Base-by-base conservation (phyloP, 2,797 vertebrate species). In the Ctenochaetus hawaiiensis region DNA sequence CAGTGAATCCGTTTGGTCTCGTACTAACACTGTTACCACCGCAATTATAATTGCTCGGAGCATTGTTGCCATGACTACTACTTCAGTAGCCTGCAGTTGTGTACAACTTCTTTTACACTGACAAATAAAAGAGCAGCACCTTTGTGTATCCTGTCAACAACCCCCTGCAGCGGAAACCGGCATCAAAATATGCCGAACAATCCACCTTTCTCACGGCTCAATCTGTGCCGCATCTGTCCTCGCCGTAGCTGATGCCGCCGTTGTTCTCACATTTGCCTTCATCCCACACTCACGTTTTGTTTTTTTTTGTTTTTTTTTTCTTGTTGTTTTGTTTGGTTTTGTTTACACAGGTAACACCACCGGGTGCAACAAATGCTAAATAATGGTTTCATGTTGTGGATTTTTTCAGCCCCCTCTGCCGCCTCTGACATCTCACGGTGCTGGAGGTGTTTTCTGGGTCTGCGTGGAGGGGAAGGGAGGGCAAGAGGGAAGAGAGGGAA, bases 311-410 rank as follows among this genome's bases (percentile, higher is more conserved):
- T 9, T 39, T 39, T 39, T 39, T 39, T 39, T 39, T 1, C 9
- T 2, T 39, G 6, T 39, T 39, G 7, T 30, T 39, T 39, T 39
- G 39, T 39, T 39, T 39, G 1, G 65, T 78, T 88, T 80, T 91
- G 91, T 92, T 93, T 91, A 91, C 90, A 90, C 83, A 68, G 84
- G 87, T 90, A 85, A 90, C 92, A 88, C 77, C 78, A 80, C 75
- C 6, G 53, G 84, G 84, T 70, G 83, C 81, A 81, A 91, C 89
- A 91, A 83, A 92, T 86, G 84, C 82, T 90, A 86, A 92, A 84
- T 92, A 86, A 90, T 87, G 81, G 83, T 88, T 90, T 85, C 67
- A 67, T 74, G 85, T 76, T 81, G 89, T 78, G 77, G 84, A 82
- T n/a, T n/a, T 93, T 91, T 90, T 85, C 61, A 77, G 77, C 82